These are phyloP conservation scores for Scleropages formosus DNA, from an alignment of 2,797 vertebrate genomes.

Conservation along the genomic window DNA sequence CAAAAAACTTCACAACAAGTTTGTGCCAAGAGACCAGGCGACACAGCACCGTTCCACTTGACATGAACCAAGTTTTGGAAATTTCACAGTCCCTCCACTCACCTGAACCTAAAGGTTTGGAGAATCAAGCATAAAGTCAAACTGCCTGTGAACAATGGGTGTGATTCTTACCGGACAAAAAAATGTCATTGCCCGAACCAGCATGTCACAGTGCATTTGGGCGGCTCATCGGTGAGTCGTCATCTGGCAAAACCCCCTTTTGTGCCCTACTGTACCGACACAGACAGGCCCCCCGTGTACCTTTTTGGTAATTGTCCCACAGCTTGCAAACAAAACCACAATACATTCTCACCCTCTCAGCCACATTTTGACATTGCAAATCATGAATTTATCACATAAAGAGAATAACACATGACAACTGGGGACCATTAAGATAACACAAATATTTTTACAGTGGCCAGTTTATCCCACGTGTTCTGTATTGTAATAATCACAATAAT, in stretches of 20 bases:
- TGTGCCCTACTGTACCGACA: neutral
- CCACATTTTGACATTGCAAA: neutral
- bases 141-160: no score
- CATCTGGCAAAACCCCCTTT: neutral
- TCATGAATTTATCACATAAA: neutral
- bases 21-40: no score
- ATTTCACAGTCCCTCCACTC: no score
- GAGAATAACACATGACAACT: neutral
- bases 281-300: neutral
- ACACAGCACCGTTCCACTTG: no score
- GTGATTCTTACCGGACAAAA: neutral
- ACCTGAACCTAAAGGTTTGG: no score
- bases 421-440: no score
- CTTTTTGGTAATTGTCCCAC: neutral
- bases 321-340: neutral
- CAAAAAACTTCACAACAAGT: no score
- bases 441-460: no score
- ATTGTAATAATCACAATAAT: no score
- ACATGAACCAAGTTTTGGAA: no score
- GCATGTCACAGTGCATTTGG: slow-evolving; percentile 28
- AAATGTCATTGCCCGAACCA: slow-evolving; percentile 14
- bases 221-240: neutral
- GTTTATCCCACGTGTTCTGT: no score
- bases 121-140: no score
- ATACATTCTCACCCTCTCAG: neutral